Base-by-base conservation (phyloP, 2,113 vertebrate species). In the Sus scrofa region DNA sequence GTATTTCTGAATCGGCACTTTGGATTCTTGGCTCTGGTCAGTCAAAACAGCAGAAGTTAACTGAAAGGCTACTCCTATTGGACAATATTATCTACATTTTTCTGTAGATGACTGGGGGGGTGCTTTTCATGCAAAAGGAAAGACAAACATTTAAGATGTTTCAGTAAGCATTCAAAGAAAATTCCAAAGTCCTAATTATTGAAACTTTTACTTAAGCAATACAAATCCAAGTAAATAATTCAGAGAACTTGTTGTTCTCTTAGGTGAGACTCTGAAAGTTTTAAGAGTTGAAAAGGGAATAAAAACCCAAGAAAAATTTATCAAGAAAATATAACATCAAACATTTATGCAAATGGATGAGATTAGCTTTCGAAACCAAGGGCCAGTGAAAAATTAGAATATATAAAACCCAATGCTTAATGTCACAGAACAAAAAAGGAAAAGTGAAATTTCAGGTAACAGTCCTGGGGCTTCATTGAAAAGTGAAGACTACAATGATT, bases 361-460 rank as follows among this genome's bases (percentile, higher is more conserved):
- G 26, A 78, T 91, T 3, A 96, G 8, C 9, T 95, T 97, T 50
- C 60, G 1, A 91, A 65, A 44, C 24, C 81, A 88, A 92, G 30
- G 22, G 39, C 20, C 30, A 85, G 67, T 67, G 30, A 87, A 94
- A 67, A 34, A 7, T 88, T 54, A 0, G 0, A 56, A 86, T 7
- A 93, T 0, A 84, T 87, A 94, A 97, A 90, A 93, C 9, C 1
- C 74, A 86, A n/a, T 11, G 56, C 1, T 54, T 68, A 68, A 68
- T 94, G n/a, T 96, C 56, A 91, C 3, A 91, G 60, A 37, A 39
- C 7, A 34, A 67, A 92, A 97, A 91, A 37, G 50, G 50, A 89
- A 94, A 96, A 60, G 18, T 12, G 87, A 4, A 27, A 88, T 71
- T 82, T 96, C 26, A 34, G 70, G 81, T 39, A 81, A 79, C 0